Base-by-base conservation (phyloP, 2,888 invertebrate genomes). In the Pandemis cinnamomeana region DNA sequence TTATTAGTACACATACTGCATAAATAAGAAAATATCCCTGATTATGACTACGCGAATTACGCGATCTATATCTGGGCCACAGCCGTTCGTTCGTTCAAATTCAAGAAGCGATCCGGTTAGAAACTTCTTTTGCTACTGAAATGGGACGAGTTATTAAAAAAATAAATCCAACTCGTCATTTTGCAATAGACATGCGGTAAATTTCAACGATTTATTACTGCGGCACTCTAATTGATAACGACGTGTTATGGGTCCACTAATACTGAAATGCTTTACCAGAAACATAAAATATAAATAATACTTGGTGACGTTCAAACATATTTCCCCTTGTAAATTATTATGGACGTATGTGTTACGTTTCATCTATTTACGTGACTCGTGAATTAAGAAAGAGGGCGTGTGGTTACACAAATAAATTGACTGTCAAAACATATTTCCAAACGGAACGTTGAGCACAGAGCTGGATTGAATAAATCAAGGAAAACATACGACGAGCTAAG, bases 351-450 rank as follows among this genome's bases (percentile, higher is more conserved):
- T 74, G 74, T 61, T 51, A 60, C 70, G 70, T 67, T 66, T 71
- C 74, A 67, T 74, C 70, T 74, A 74, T 74, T 74, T 67, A 74
- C 70, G 64, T 72, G 75, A 75, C 69, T 72, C 20, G 63, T 72
- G 71, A 76, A 67, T 72, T 71, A 76, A 71, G 72, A 70, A 75
- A 75, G 58, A 72, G 68, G 68, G 36, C 51, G 67, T 67, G 74
- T 74, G 72, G 76, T 75, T 78, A 78, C 76, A 78, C 76, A 79
- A 80, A 81, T 81, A 81, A 79, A 81, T 81, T 79, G 79, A 77
- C 78, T 83, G 83, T 83, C 86, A 85, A 82, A 83, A 81, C 80
- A 83, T 77, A 82, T 80, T 81, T 73, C 76, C 77, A 73, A 77
- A 78, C 74, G 74, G 70, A 44, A 79, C 78, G 76, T 62, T 77